Evolutionary conservation across 2,888 invertebrate species (phyloP), one percentile per base, ranked within the genome.

Genomic region (Campaea margaritaria): DNA sequence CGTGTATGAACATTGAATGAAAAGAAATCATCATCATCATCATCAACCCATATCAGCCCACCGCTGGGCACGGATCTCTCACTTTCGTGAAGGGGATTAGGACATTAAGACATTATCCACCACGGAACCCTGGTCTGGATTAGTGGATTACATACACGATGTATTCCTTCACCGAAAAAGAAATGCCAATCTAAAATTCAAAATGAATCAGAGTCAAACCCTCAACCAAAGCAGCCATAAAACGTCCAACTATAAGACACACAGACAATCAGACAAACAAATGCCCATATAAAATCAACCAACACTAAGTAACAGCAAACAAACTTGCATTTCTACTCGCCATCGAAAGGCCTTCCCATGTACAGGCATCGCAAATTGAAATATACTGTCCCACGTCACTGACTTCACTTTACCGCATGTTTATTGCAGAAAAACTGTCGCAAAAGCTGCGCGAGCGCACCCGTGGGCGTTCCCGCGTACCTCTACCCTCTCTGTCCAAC

Each of bases 371-470:
- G 66, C 65, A 68, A 68, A 77, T 75, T 79, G 73, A 73, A 72
- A 76, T 77, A 79, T 76, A 77, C 69, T 59, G 70, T 69, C 73
- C 61, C 57, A 62, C 76, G 78, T 71, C 73, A 74, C 74, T 72
- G 70, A 70, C 73, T 77, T 77, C 76, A 68, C 70, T 73, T 72
- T 71, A 62, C 73, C 68, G 68, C 72, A 66, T 73, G 78, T 80
- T 85, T 81, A 83, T 80, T 73, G 79, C 78, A 82, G 82, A 83
- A 87, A 87, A 86, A 84, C 76, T 80, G 79, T 75, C 81, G 81
- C 81, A 73, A 74, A 73, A 72, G 58, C 62, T 78, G 82, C 85
- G 81, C 83, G 58, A 70, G 80, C 81, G 80, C 84, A 73, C 36
- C 71, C 73, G 86, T 83, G 79, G 82, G 82, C 79, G 83, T 75